Conservation (phyloP, 2,113 vertebrate species). For the Perca flavescens region DNA sequence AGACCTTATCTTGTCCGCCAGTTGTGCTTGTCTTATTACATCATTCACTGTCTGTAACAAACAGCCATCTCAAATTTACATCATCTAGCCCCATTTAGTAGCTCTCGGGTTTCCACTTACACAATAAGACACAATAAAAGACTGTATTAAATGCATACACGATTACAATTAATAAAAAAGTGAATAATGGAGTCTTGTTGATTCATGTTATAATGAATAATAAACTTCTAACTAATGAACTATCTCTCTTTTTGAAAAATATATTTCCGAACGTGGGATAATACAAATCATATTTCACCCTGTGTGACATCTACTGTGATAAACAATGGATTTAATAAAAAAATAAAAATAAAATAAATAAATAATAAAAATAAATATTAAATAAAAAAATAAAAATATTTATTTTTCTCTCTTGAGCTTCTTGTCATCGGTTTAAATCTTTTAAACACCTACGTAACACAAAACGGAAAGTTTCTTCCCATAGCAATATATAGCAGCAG, state of each 20-base stretch:
- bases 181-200: neutral
- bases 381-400: neutral
- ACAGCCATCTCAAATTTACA: slow-evolving; percentile 39
- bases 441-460: neutral
- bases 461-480: neutral
- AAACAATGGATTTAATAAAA: neutral
- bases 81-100: slow-evolving; percentile 18
- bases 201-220: neutral
- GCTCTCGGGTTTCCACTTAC: neutral
- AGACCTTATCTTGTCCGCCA: slow-evolving; percentile 55
- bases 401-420: neutral
- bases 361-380: neutral
- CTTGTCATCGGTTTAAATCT: neutral
- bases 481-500: neutral
- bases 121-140: neutral
- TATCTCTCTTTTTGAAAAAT: too few species aligned
- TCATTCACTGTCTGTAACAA: slow-evolving; percentile 49
- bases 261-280: neutral
- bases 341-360: too few species aligned
- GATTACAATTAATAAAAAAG: neutral
- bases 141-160: neutral
- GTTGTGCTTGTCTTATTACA: slow-evolving; percentile 65
- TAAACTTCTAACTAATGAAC: too few species aligned
- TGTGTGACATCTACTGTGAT: neutral
- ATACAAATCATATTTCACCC: neutral